These are phyloP conservation scores for Ceramica pisi DNA, from an alignment of 2,888 invertebrate genomes.

Conservation along the genomic window DNA sequence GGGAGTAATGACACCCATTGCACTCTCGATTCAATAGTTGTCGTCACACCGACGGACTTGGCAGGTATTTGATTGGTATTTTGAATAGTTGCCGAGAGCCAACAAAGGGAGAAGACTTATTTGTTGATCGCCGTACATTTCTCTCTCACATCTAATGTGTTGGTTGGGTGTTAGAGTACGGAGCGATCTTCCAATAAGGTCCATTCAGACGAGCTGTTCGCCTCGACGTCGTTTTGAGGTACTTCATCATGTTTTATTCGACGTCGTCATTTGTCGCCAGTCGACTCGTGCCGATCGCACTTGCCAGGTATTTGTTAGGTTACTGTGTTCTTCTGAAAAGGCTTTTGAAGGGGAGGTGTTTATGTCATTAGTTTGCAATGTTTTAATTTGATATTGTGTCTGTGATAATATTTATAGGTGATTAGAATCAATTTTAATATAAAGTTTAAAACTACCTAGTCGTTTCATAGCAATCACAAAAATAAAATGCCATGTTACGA, in stretches of 20 bases:
- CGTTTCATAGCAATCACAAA: slow-evolving; percentile 70
- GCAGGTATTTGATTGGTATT: slow-evolving; percentile 91
- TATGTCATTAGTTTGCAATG: slow-evolving; percentile 44
- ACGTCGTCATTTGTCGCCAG: slow-evolving; percentile 75
- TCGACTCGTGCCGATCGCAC: slow-evolving; percentile 77
- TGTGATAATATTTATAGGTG: slow-evolving; percentile 57
- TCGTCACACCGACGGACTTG: slow-evolving; percentile 90
- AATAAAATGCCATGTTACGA: slow-evolving; percentile 70
- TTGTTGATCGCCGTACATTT: slow-evolving; percentile 70
- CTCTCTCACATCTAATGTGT: slow-evolving; percentile 56
- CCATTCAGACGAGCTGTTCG: slow-evolving; percentile 75
- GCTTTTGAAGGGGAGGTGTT: slow-evolving; percentile 46
- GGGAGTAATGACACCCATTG: slow-evolving; percentile 84
- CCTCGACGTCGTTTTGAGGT: slow-evolving; percentile 86
- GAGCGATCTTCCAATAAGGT: slow-evolving; percentile 75
- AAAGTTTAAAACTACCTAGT: slow-evolving; percentile 51
- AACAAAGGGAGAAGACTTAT: slow-evolving; percentile 72
- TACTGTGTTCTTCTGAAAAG: slow-evolving; percentile 59
- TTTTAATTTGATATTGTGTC: slow-evolving; percentile 51
- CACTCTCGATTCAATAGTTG: slow-evolving; percentile 88
- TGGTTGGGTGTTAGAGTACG: slow-evolving; percentile 59
- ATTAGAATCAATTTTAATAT: slow-evolving; percentile 42
- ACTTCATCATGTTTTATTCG: slow-evolving; percentile 82
- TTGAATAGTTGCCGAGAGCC: slow-evolving; percentile 83
- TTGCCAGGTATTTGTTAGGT: slow-evolving; percentile 89